These are phyloP conservation scores for Andrena chrysosceles DNA, from an alignment of 2,888 invertebrate species.

Conservation along the genomic window DNA sequence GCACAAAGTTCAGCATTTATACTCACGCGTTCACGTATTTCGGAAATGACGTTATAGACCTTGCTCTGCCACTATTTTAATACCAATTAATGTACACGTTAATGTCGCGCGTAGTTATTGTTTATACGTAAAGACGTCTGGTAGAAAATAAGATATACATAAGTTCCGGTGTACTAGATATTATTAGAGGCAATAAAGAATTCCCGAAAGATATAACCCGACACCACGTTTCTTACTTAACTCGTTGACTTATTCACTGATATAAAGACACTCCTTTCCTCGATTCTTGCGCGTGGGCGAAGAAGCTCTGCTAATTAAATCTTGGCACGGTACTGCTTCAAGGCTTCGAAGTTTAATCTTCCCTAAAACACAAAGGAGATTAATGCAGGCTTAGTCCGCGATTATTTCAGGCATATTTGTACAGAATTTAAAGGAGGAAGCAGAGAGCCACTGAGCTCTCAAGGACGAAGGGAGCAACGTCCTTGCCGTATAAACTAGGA, in stretches of 20 bases:
- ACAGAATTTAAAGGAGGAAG: not conserved
- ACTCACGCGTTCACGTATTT: constrained; percentile 76
- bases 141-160: not conserved
- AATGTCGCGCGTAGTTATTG: not conserved
- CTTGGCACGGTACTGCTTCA: constrained; percentile 44
- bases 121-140: not conserved
- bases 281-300: not conserved
- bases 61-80: constrained; percentile 74
- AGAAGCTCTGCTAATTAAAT: not conserved
- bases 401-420: not conserved
- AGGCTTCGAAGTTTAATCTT: constrained; percentile 73
- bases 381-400: not conserved
- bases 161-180: not conserved
- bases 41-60: constrained; percentile 76
- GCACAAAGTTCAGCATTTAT: constrained; percentile 83
- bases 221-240: not conserved
- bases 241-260: no score
- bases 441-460: not conserved
- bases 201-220: not conserved
- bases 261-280: no score
- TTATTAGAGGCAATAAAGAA: not conserved
- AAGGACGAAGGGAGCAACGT: not conserved
- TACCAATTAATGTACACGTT: not conserved
- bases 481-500: not conserved
- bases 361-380: constrained; percentile 65